Base-by-base conservation (phyloP, 2,113 vertebrate species). In the Natator depressus region DNA sequence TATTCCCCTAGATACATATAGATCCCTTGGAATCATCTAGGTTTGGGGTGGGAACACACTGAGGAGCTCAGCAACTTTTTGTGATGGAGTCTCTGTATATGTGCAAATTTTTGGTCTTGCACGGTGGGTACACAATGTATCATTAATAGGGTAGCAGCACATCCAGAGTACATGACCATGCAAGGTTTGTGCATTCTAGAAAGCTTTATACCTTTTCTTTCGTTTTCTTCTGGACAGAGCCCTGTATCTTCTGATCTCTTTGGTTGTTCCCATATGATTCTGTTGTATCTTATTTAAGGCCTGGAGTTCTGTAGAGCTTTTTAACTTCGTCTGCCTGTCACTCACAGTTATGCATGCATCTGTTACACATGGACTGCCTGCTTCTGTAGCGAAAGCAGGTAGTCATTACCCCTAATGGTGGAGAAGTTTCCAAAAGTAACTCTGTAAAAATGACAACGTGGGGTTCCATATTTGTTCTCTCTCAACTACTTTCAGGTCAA, bases 391-490 rank as follows among this genome's bases (percentile, higher is more conserved):
- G 79, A 55, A 87, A 80, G 31, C 82, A 57, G 38, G 38, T 47
- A 6, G 31, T 12, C 57, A 31, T 35, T 54, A 75, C 2, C 80
- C n/a, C 46, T 19, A 51, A 2, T 72, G 29, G 69, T 46, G 47
- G 72, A 82, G 69, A 6, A 80, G 47, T 86, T 89, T 88, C 91
- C 93, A 97, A 91, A 72, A 80, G 72, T 55, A 29, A 51, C 65
- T 84, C 10, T 75, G 85, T 82, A 78, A 79, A 81, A 90, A 84
- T 0, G 4, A 38, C 62, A 92, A 80, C 82, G 42, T 80, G 53
- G 90, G 89, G 29, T 86, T 90, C 83, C 82, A 82, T 75, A 17
- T 90, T 96, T 94, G 89, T 95, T 93, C 85, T 90, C 35, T 59
- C 69, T 85, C 89, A 3, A 0, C 85, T 80, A 55, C 59, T 50